Percentiles rank a stretch among this genome's conserved stretches.
phyloP scores from a whole-genome alignment of 2,888 invertebrate species.

The Chouioia cunea region DNA sequence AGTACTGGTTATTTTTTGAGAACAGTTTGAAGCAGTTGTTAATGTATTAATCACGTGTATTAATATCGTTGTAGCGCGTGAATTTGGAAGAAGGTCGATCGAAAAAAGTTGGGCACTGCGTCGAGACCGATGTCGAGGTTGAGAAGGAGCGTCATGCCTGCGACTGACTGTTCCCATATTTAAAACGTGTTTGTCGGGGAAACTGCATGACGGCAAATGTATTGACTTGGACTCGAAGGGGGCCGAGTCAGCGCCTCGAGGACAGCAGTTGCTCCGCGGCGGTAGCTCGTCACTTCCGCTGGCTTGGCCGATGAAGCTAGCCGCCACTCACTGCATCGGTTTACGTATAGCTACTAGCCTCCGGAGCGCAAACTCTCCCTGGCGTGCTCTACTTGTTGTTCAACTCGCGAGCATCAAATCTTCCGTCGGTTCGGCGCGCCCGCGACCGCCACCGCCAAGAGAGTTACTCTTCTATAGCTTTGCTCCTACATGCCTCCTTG shows the following conservation, averaged over 20 bases:
- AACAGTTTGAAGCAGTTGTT: too few relatives aligned
- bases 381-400: slow-evolving; percentile 21
- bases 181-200: slow-evolving; percentile 63
- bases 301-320: slow-evolving; percentile 67
- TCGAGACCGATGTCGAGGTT: background rate
- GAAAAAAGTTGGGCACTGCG: background rate
- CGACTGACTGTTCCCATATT: slow-evolving; percentile 67
- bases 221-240: slow-evolving; percentile 54
- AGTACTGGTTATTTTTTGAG: too few relatives aligned
- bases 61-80: too few relatives aligned
- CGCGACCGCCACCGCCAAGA: too few relatives aligned
- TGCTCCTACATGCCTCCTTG: too few relatives aligned
- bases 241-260: background rate
- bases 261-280: slow-evolving; percentile 34
- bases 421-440: background rate
- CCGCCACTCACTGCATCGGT: slow-evolving; percentile 62
- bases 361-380: too few relatives aligned
- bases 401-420: slow-evolving; percentile 13
- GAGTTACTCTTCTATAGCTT: too few relatives aligned
- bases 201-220: slow-evolving; percentile 53
- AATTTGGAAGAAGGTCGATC: background rate
- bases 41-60: too few relatives aligned
- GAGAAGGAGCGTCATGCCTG: slow-evolving; percentile 48
- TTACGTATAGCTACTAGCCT: background rate
- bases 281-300: slow-evolving; percentile 66